Evolutionary conservation across 2,888 invertebrate species (phyloP).

Genomic region (Tuta absoluta): DNA sequence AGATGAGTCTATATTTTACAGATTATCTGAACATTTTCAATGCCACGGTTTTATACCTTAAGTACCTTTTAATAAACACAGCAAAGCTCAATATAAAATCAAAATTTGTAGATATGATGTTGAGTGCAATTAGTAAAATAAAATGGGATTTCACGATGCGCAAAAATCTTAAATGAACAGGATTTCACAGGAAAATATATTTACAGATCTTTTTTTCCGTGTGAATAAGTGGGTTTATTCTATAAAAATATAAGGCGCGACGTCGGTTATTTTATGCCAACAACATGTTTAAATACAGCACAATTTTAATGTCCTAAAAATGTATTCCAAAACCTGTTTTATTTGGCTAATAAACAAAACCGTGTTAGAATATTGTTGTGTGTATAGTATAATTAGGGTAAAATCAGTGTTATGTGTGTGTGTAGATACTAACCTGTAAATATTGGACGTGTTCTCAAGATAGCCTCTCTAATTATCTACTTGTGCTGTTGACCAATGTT

Average conservation of each 20-base stretch:
- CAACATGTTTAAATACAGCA: not conserved
- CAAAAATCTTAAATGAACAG: too few species aligned
- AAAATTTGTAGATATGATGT: slow-evolving; percentile 18
- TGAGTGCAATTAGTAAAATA: slow-evolving; percentile 2
- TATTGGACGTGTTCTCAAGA: slow-evolving; percentile 22
- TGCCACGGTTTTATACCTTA: not conserved
- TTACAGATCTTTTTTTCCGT: too few species aligned
- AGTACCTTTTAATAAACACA: not conserved
- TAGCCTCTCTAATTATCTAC: slow-evolving; percentile 13
- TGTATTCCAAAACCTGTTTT: slow-evolving; percentile 43
- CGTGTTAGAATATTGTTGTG: slow-evolving; percentile 70
- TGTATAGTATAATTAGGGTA: slow-evolving; percentile 69
- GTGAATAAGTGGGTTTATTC: too few species aligned
- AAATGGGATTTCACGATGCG: not conserved
- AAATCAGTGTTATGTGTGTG: slow-evolving; percentile 76
- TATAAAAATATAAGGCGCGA: too few species aligned
- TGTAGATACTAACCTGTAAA: slow-evolving; percentile 57
- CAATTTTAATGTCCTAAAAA: not conserved
- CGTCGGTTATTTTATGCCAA: not conserved
- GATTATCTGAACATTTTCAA: not conserved
- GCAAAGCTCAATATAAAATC: slow-evolving; percentile 14
- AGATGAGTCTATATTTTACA: slow-evolving; percentile 19
- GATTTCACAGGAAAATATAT: too few species aligned
- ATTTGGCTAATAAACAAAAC: slow-evolving; percentile 55
- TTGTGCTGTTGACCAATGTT: slow-evolving; percentile 19